phyloP scores from a whole-genome alignment of 1,140 invertebrate genomes.

The Pinna nobilis region DNA sequence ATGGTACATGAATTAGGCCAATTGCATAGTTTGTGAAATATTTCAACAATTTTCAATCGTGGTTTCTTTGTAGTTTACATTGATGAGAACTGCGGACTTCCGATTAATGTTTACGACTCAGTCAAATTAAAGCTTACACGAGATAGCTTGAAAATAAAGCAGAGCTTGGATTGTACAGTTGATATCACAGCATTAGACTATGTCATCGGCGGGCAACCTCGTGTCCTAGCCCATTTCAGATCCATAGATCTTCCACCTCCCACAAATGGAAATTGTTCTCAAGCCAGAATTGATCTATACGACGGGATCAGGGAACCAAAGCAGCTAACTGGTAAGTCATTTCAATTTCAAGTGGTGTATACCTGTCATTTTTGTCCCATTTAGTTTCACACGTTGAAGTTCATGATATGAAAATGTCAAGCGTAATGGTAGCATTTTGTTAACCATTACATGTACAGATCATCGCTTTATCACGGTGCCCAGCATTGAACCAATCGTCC shows the following conservation, averaged over 20 bases:
- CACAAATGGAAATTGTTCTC: background rate
- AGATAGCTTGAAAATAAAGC: background rate
- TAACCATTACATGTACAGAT: no score
- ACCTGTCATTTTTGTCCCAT: no score
- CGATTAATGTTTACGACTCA: conserved; percentile 4
- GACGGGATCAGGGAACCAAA: conserved; percentile 6
- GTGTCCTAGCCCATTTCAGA: conserved; percentile 6
- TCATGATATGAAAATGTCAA: no score
- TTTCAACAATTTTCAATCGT: no score
- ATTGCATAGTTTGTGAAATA: no score
- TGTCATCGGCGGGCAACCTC: background rate
- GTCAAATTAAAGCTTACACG: conserved; percentile 9
- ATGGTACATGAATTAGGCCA: no score
- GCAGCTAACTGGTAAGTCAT: background rate
- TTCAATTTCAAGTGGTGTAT: no score
- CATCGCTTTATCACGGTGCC: no score
- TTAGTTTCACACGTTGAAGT: no score
- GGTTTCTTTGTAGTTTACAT: conserved; percentile 11
- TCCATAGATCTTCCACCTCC: background rate
- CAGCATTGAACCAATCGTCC: no score
- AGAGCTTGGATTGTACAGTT: background rate
- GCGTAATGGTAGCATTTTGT: no score
- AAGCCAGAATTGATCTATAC: conserved; percentile 2
- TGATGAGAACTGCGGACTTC: conserved; percentile 10
- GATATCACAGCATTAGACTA: background rate